Conservation (phyloP, 2,113 vertebrate genomes). For the Paramisgurnus dabryanus region DNA sequence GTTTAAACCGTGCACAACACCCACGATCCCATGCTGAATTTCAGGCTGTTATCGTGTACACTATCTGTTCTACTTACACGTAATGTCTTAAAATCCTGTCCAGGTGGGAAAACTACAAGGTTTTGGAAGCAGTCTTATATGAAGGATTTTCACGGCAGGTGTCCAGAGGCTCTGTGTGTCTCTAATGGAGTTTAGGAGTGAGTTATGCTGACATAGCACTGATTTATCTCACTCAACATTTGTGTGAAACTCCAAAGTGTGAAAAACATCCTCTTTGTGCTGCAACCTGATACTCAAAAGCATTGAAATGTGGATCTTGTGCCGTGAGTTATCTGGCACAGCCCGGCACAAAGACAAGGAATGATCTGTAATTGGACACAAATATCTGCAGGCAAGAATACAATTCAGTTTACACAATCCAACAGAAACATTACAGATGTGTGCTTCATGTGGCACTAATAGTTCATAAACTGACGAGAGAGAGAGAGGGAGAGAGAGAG, state of each 20-base stretch:
- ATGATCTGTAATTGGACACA: conserved; percentile 2
- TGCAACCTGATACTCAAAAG: no score
- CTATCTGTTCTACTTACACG: no score
- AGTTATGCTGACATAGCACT: neutral
- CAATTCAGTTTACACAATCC: conserved; percentile 8
- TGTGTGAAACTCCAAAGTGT: no score
- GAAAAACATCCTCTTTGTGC: no score
- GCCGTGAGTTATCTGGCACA: neutral
- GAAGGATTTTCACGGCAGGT: neutral
- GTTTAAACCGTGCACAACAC: no score
- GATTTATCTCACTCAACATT: neutral
- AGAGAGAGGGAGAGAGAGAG: conserved; percentile 31
- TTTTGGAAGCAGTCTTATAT: no score
- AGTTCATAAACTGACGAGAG: conserved; percentile 31
- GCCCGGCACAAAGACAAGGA: neutral
- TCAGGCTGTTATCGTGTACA: no score
- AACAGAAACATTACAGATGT: conserved; percentile 2
- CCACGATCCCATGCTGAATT: no score
- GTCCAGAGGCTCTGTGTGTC: neutral
- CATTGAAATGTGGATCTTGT: neutral
- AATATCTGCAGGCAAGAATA: conserved; percentile 41
- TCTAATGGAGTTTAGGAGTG: neutral
- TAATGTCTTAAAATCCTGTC: no score
- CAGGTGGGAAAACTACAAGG: no score
- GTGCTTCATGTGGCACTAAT: conserved; percentile 27